Percentiles rank a stretch among this genome's conserved stretches.
Conservation (phyloP, 1,140 invertebrate genomes). For the Tetramorium simillimum region DNA sequence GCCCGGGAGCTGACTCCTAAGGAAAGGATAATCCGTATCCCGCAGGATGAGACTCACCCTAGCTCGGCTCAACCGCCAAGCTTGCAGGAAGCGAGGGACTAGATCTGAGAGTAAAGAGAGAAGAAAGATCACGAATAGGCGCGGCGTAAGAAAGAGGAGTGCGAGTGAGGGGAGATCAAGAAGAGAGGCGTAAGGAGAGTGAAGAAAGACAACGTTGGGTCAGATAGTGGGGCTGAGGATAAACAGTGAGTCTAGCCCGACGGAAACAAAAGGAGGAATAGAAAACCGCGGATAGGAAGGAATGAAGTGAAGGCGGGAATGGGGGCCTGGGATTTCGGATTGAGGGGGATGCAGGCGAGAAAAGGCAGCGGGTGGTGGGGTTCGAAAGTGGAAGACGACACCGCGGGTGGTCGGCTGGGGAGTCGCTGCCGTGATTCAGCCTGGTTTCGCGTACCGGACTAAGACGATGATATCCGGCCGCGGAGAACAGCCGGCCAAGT, state of each 20-base stretch:
- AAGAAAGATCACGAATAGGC: slow-evolving; percentile 9
- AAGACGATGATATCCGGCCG: slow-evolving; percentile 66
- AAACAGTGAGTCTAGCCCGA: slow-evolving; percentile 7
- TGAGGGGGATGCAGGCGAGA: slow-evolving; percentile 7
- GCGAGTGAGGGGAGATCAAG: background rate
- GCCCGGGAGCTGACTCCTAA: background rate
- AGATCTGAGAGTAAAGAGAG: background rate
- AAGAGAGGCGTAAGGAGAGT: background rate
- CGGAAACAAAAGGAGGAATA: background rate
- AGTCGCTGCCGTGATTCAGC: slow-evolving; percentile 66
- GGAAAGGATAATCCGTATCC: slow-evolving; percentile 66
- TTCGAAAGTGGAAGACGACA: slow-evolving; percentile 45
- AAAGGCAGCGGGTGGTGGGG: background rate
- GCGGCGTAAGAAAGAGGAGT: background rate
- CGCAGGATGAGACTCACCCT: slow-evolving; percentile 48
- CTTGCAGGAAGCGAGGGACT: slow-evolving; percentile 24
- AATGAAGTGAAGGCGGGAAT: background rate
- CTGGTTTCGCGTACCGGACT: slow-evolving; percentile 62
- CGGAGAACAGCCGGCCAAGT: slow-evolving; percentile 22
- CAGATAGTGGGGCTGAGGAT: background rate
- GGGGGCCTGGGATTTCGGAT: background rate
- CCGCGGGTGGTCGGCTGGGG: slow-evolving; percentile 42
- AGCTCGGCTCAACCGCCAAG: slow-evolving; percentile 6
- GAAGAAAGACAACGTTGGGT: background rate
- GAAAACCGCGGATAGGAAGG: background rate